Evolutionary conservation across 2,888 invertebrate genomes (phyloP).

Genomic region (Achlya flavicornis): DNA sequence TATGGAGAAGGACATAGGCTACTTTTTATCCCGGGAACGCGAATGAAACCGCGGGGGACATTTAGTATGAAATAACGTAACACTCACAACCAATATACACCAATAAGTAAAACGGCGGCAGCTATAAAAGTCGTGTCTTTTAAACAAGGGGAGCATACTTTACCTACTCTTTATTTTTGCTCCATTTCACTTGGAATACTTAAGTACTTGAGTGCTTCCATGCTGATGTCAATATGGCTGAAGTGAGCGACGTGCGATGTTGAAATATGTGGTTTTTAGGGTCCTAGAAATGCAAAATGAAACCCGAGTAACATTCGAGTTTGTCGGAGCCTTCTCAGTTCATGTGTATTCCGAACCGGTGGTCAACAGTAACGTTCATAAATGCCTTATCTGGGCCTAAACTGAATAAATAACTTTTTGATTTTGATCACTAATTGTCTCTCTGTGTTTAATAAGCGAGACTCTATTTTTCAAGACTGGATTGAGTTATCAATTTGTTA

Average conservation of each 20-base stretch:
- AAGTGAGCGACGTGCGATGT: constrained; percentile 20
- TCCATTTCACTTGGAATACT: constrained; percentile 37
- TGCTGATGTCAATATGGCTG: constrained; percentile 28
- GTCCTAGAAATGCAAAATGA: not conserved
- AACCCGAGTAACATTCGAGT: not conserved
- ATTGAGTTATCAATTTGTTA: too few relatives aligned
- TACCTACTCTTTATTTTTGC: constrained; percentile 32
- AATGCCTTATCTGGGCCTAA: too few relatives aligned
- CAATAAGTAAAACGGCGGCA: not conserved
- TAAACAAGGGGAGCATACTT: constrained; percentile 11
- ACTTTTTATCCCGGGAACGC: too few relatives aligned
- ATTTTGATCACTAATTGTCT: too few relatives aligned
- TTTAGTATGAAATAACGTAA: not conserved
- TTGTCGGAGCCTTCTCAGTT: too few relatives aligned
- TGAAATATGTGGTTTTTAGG: constrained; percentile 15
- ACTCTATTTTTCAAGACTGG: too few relatives aligned
- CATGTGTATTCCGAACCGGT: too few relatives aligned
- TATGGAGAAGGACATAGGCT: too few relatives aligned
- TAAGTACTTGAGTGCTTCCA: constrained; percentile 38
- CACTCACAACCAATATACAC: not conserved
- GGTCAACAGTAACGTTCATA: too few relatives aligned
- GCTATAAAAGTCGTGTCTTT: constrained; percentile 4
- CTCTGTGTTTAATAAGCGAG: too few relatives aligned
- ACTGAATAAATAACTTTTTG: too few relatives aligned
- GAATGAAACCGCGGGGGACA: too few relatives aligned